Evolutionary conservation across 2,888 invertebrate species (phyloP), one percentile per base, ranked within the genome.

Genomic region (Corythucha ciliata): DNA sequence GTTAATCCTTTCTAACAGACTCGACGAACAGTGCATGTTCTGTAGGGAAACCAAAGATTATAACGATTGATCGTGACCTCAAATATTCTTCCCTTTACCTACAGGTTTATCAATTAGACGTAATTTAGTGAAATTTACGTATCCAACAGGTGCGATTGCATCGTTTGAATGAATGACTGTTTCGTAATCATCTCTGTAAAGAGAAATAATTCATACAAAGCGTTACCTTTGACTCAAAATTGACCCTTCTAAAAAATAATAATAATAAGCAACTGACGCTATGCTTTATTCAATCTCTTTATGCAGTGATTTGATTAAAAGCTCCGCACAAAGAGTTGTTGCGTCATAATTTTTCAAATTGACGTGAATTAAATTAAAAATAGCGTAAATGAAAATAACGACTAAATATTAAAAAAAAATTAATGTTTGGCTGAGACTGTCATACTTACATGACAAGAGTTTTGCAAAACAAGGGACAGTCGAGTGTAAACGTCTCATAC

Each of bases 401-500:
- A 39, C 50, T 55, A 57, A 51, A 56, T 50, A 29, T 54, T 32
- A 58, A 22, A 44, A 54, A 51, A 32, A 36, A 25, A 42, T 39
- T 49, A 39, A 39, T 39, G 22, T n/a, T 39, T n/a, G 18, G 14
- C 8, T 18, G 32, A 33, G 29, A 49, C 49, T 41, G 41, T 40
- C 49, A 63, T 64, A 81, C 88, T 83, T 73, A 92, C 91, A 94
- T 78, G 60, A 86, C 78, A 70, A 96, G 82, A 66, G 80, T 79
- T 70, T 89, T 89, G 67, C 79, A 83, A 72, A 94, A 97, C 56
- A 98, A 74, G 5, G 97, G 96, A 70, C 97, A 97, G 74, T 98
- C 94, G 56, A 96, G 73, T 6, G 94, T 94, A 68, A 98, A 88
- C 25, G 96, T 92, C 73, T 98, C 98, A 68, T 94, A 98, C 70